Conservation (phyloP, 2,113 vertebrate species). For the Gnathonemus longibarbis region DNA sequence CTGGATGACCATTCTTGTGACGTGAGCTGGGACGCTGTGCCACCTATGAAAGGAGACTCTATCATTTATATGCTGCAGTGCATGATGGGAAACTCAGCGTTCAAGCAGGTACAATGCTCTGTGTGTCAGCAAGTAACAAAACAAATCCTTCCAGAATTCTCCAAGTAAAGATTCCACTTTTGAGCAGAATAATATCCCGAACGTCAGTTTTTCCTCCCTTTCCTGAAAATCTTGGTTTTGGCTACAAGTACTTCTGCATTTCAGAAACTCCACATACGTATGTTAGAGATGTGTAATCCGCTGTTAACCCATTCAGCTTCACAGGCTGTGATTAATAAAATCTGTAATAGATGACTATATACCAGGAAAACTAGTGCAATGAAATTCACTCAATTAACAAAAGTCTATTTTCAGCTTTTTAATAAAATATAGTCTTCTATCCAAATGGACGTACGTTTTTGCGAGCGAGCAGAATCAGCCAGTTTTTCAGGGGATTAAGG, state of each 20-base stretch:
- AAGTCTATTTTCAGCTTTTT: neutral
- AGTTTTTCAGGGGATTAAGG: neutral
- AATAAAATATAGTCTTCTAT: neutral
- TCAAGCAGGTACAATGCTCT: conserved; percentile 76
- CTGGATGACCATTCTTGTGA: conserved; percentile 84
- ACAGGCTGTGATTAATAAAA: neutral
- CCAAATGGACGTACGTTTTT: neutral
- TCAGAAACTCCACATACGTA: neutral
- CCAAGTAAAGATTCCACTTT: neutral
- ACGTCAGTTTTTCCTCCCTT: neutral
- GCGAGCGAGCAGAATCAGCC: neutral
- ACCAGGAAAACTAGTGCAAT: neutral
- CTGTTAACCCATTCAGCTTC: no score
- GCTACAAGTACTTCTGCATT: neutral
- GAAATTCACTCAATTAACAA: neutral
- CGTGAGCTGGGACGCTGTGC: conserved; percentile 80
- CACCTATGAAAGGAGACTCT: conserved; percentile 89
- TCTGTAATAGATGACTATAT: neutral
- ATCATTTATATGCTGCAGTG: conserved; percentile 85
- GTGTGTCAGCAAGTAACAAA: neutral
- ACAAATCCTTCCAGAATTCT: neutral
- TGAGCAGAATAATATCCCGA: neutral
- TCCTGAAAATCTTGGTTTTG: neutral
- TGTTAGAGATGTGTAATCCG: neutral
- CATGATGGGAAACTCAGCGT: conserved; percentile 88